A percentile compares a stretch with the other conserved stretches of the same genome.
Conservation (phyloP, 1,140 invertebrate genomes). For the Cryptotermes secundus region DNA sequence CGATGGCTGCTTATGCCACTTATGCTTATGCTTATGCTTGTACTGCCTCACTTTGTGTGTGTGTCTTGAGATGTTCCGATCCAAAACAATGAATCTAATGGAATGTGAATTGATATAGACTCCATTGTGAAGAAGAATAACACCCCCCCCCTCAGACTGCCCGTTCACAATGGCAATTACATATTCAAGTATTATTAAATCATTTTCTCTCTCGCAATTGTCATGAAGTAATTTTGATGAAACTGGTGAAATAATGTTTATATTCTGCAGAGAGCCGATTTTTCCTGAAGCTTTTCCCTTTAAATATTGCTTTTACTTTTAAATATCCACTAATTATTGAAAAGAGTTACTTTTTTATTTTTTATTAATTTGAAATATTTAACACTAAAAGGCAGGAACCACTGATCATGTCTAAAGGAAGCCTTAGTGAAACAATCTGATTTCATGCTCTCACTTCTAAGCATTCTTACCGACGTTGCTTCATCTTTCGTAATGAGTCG, state of each 20-base stretch:
- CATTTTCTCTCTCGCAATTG: background rate
- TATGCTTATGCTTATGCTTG: background rate
- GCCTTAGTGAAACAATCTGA: too few relatives aligned
- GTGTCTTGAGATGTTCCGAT: background rate
- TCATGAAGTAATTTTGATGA: background rate
- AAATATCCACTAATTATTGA: too few relatives aligned
- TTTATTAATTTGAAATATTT: too few relatives aligned
- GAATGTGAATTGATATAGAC: background rate
- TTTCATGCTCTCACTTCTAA: too few relatives aligned
- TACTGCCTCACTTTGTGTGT: too few relatives aligned
- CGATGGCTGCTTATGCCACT: background rate
- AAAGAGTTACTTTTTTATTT: too few relatives aligned
- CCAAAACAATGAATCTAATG: background rate
- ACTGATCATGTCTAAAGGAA: too few relatives aligned
- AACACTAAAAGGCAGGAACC: too few relatives aligned
- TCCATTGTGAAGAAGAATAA: background rate
- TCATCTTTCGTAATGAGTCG: too few relatives aligned
- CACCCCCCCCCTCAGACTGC: background rate
- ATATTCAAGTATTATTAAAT: slow-evolving; percentile 12
- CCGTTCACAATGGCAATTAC: background rate
- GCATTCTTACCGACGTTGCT: too few relatives aligned
- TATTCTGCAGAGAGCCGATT: background rate
- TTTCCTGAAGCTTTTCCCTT: background rate
- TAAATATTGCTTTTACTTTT: too few relatives aligned
- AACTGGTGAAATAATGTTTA: background rate